These are phyloP conservation scores for Ormyrus thymus DNA, from an alignment of 2,888 invertebrate species.

Conservation along the genomic window DNA sequence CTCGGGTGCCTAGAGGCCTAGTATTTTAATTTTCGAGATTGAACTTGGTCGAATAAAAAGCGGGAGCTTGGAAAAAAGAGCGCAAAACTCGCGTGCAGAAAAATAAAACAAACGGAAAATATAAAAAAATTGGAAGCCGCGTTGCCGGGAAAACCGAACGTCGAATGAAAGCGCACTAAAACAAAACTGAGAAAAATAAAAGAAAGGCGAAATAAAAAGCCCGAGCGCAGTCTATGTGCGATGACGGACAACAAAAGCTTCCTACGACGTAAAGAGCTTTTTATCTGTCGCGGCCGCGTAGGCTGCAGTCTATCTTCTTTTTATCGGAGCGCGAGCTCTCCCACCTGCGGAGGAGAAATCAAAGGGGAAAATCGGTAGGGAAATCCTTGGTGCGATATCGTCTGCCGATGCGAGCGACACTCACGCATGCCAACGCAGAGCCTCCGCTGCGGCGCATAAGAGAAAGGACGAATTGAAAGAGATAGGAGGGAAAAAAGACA, in stretches of 20 bases:
- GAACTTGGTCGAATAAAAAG: neutral
- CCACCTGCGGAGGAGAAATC: conserved; percentile 24
- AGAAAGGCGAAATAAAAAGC: conserved; percentile 34
- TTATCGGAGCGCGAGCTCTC: conserved; percentile 13
- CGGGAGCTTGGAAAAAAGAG: neutral
- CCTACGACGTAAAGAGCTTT: conserved; percentile 7
- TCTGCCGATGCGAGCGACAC: conserved; percentile 7
- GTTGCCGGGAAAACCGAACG: neutral
- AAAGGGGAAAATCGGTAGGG: conserved; percentile 41
- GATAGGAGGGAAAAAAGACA: conserved; percentile 21
- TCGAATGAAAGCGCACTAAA: neutral
- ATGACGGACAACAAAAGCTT: conserved; percentile 32
- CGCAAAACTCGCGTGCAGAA: neutral
- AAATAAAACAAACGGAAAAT: neutral
- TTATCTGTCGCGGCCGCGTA: conserved; percentile 13
- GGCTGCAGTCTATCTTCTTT: conserved; percentile 27
- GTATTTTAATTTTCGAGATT: conserved; percentile 52
- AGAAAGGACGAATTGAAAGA: conserved; percentile 50
- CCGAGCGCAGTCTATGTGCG: neutral
- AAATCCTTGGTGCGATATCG: conserved; percentile 36
- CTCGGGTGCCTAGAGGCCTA: neutral
- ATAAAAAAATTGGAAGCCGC: neutral
- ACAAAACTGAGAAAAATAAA: conserved; percentile 18
- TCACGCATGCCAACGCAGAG: conserved; percentile 1
- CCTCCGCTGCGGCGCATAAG: conserved; percentile 27